Conservation (phyloP, 2,797 vertebrate species). For the Heliangelus exortis region DNA sequence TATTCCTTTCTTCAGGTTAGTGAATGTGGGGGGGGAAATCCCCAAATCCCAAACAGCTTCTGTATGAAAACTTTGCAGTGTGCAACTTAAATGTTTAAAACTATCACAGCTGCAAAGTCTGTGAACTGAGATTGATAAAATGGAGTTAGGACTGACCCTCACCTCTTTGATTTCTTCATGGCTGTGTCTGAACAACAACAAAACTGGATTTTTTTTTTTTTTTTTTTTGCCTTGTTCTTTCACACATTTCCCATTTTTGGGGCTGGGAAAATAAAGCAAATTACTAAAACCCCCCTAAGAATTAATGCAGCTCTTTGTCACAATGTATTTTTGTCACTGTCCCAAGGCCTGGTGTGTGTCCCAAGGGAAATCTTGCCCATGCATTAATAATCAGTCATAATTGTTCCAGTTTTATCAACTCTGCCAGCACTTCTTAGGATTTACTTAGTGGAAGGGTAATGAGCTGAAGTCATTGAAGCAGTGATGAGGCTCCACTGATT, state of each 20-base stretch:
- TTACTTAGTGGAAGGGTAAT: neutral
- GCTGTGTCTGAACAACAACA: neutral
- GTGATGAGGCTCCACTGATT: neutral
- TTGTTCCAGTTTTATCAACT: conserved; percentile 29
- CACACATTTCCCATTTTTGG: neutral
- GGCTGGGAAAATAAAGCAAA: neutral
- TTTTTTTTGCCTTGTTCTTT: neutral
- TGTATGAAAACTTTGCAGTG: neutral
- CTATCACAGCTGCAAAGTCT: neutral
- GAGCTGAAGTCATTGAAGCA: neutral
- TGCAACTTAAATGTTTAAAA: neutral
- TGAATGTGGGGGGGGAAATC: neutral
- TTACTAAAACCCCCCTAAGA: neutral
- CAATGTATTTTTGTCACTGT: neutral
- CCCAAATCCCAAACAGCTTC: neutral
- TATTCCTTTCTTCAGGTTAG: neutral
- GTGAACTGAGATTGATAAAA: neutral
- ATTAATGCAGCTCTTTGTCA: conserved; percentile 40
- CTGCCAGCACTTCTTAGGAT: neutral
- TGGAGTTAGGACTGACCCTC: neutral
- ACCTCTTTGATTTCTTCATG: neutral
- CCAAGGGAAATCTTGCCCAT: neutral
- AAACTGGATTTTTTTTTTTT: neutral
- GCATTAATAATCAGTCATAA: neutral
- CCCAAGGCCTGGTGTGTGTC: neutral